Percentiles rank a stretch among this genome's conserved stretches.
Conservation (phyloP, 2,888 invertebrate genomes). For the Eupithecia exiguata region DNA sequence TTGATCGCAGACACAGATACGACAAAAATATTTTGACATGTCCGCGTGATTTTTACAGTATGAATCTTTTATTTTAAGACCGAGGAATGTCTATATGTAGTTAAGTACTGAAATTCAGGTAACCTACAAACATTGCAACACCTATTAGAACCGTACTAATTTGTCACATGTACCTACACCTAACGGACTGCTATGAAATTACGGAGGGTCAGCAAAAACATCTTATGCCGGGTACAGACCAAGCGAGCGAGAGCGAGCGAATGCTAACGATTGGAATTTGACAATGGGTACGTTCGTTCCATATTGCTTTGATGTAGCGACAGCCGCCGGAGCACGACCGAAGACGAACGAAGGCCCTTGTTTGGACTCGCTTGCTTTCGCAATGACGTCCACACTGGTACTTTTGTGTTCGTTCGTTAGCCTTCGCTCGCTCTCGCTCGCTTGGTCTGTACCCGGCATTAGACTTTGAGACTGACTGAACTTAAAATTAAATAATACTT, state of each 20-base stretch:
- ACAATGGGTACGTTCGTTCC: too few species aligned
- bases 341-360: too few species aligned
- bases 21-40: neutral
- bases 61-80: neutral
- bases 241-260: too few species aligned
- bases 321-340: too few species aligned
- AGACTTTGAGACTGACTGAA: neutral
- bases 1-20: slow-evolving; percentile 2
- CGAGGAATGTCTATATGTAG: neutral
- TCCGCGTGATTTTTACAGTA: neutral
- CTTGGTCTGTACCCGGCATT: too few species aligned
- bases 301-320: too few species aligned
- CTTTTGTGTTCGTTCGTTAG: too few species aligned
- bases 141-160: slow-evolving; percentile 40
- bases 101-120: slow-evolving; percentile 14
- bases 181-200: slow-evolving; percentile 29
- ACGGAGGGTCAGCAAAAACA: slow-evolving; percentile 22
- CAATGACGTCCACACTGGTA: too few species aligned
- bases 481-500: slow-evolving; percentile 29
- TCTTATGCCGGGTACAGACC: too few species aligned
- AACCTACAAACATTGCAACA: slow-evolving; percentile 28
- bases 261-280: too few species aligned
- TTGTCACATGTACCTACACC: slow-evolving; percentile 25
- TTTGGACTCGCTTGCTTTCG: too few species aligned
- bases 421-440: too few species aligned